Evolutionary conservation across 2,113 vertebrate genomes (phyloP), one percentile per base, ranked within the genome.

Genomic region (Hippocampus abdominalis): DNA sequence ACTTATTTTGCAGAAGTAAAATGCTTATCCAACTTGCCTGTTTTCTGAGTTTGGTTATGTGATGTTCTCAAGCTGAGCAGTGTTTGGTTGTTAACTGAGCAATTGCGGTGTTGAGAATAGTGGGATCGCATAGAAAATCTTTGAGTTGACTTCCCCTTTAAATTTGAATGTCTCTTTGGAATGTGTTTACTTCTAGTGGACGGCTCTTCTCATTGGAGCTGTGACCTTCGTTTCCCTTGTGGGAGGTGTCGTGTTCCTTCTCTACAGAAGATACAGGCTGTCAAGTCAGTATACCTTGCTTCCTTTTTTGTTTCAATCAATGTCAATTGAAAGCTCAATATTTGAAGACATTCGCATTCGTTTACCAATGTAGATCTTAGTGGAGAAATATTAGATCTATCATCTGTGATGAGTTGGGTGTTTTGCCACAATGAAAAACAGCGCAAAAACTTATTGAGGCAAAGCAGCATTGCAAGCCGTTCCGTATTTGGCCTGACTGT

Each of bases 141-240:
- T 5, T 6, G 5, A 5, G 5, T 36, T 36, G 32, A 36, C 32
- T 36, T 36, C 32, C 32, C 32, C 4, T 25, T 25, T 56, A 12
- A 25, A 56, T 40, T 63, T 40, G n/a, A 23, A 20, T 23, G 8
- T 46, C 56, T 2, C 39, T 39, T 36, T 57, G 4, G 32, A 39
- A 21, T n/a, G 1, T 46, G 23, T 42, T 66, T 16, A 68, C 36
- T 76, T 80, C 2, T 75, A 98, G 96, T 88, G 95, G 86, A 90
- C 90, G 0, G 94, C 93, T 25, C 89, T 95, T 76, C 81, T 91
- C 9, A 90, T 95, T 1, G 95, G 93, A 71, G 93, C 90, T 9
- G 87, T 83, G 7, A 81, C 89, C 0, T 87, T 92, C 0, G 73
- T 95, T 23, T 73, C 87, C 0, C 65, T 95, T 0, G 65, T 92